Conservation (phyloP, 2,888 invertebrate species). For the Liposcelis brunnea region DNA sequence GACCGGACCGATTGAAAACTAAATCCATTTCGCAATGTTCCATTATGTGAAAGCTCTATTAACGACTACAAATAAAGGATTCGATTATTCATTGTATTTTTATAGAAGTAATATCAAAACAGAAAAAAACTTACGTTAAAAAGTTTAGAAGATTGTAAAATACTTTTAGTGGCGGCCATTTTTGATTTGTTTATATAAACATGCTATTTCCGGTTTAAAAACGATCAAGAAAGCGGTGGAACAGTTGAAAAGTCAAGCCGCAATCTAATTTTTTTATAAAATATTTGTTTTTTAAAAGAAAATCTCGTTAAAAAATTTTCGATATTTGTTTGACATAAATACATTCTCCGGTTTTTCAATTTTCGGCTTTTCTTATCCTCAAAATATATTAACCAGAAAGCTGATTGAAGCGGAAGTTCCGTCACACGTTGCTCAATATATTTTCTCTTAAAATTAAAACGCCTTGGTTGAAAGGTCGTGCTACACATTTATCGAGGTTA, state of each 20-base stretch:
- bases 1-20: background rate
- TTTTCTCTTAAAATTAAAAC: conserved; percentile 18
- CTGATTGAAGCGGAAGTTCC: conserved; percentile 17
- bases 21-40: background rate
- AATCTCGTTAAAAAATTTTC: too few relatives aligned
- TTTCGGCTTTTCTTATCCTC: too few relatives aligned
- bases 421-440: conserved; percentile 21
- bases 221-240: too few relatives aligned
- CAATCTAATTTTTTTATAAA: too few relatives aligned
- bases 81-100: background rate
- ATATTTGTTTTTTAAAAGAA: too few relatives aligned
- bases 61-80: background rate
- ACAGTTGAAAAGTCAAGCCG: too few relatives aligned
- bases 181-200: conserved; percentile 1
- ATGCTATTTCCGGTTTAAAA: too few relatives aligned
- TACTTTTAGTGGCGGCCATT: background rate
- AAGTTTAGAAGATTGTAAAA: background rate
- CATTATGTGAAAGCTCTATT: background rate
- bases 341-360: too few relatives aligned
- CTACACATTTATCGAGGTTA: conserved; percentile 17
- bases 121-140: background rate
- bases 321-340: too few relatives aligned
- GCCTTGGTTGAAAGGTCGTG: conserved; percentile 15
- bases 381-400: background rate
- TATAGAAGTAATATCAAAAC: too few relatives aligned